phyloP scores from a whole-genome alignment of 2,888 invertebrate genomes.

The Acanthococcus lagerstroemiae region DNA sequence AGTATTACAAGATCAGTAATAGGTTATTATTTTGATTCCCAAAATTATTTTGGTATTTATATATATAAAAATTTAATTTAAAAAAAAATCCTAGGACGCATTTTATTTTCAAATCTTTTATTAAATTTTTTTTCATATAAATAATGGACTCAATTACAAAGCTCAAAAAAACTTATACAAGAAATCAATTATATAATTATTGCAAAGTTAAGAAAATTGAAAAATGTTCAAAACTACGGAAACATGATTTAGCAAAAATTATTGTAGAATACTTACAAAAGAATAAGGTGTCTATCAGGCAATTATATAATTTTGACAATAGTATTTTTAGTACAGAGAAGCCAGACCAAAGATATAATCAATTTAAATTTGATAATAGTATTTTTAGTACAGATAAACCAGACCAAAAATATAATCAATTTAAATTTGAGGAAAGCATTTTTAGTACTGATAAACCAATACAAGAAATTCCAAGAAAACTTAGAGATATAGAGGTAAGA shows the following conservation, averaged over 20 bases:
- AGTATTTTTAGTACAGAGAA: slow-evolving; percentile 4
- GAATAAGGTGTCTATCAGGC: neutral
- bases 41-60: neutral
- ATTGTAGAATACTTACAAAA: neutral
- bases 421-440: neutral
- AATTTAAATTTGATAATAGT: neutral
- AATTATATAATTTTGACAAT: neutral
- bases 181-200: slow-evolving; percentile 13
- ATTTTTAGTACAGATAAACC: slow-evolving; percentile 7
- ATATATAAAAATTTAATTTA: neutral
- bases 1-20: neutral
- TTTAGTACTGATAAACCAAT: slow-evolving; percentile 1
- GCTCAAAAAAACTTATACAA: neutral
- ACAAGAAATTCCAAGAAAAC: slow-evolving; percentile 2
- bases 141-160: slow-evolving; percentile 5
- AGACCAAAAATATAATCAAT: slow-evolving; percentile 1
- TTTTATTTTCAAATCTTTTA: slow-evolving; percentile 1
- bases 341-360: slow-evolving; percentile 1
- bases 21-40: neutral
- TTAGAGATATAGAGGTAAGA: neutral
- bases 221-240: neutral
- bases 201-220: neutral
- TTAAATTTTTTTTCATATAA: slow-evolving; percentile 8
- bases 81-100: neutral
- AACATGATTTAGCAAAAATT: slow-evolving; percentile 3